These are phyloP conservation scores for Marronus borbonicus DNA, from an alignment of 2,888 invertebrate species.

Conservation along the genomic window DNA sequence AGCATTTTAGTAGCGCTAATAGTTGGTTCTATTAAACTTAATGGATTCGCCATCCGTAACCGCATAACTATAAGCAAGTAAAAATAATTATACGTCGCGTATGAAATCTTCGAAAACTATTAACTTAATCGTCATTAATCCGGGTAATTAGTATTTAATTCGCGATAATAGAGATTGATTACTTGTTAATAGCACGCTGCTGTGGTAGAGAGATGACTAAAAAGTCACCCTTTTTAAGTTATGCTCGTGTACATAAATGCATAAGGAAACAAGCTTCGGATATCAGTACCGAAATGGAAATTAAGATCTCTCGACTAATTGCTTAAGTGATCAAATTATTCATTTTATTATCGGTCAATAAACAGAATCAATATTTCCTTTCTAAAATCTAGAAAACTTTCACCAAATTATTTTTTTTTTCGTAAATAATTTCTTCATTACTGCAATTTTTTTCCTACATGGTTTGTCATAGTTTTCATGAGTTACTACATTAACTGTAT, in stretches of 20 bases:
- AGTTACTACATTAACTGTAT: too few species aligned
- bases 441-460: too few species aligned
- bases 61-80: constrained; percentile 5
- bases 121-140: constrained; percentile 26
- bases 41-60: constrained; percentile 5
- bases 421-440: background rate
- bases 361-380: background rate
- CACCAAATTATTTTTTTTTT: background rate
- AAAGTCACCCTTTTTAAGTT: constrained; percentile 11
- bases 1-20: background rate
- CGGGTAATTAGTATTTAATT: constrained; percentile 25
- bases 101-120: constrained; percentile 15
- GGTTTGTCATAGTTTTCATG: too few species aligned
- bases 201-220: background rate
- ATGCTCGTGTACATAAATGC: background rate
- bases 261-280: background rate
- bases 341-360: background rate
- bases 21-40: constrained; percentile 5
- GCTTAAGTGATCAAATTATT: background rate
- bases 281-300: background rate
- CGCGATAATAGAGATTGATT: constrained; percentile 32
- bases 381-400: background rate
- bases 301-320: background rate
- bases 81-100: constrained; percentile 14
- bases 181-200: constrained; percentile 15